Evolutionary conservation across 2,113 vertebrate species (phyloP).

Genomic region (Engraulis encrasicolus): DNA sequence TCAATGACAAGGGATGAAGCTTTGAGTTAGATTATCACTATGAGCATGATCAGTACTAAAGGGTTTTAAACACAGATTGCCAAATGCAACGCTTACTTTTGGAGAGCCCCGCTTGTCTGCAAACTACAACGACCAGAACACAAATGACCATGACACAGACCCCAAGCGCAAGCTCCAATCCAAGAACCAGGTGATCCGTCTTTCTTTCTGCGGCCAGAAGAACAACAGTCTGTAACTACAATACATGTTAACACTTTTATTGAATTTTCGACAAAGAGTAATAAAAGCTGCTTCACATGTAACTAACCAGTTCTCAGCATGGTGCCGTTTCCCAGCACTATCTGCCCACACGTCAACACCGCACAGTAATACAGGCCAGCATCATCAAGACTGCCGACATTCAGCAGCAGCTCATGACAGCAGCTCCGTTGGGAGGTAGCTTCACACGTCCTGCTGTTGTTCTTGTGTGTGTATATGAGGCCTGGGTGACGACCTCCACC

Average conservation of each 20-base stretch:
- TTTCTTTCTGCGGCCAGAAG: not conserved
- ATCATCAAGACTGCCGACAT: not conserved
- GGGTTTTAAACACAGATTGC: not conserved
- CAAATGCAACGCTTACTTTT: not conserved
- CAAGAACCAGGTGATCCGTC: not conserved
- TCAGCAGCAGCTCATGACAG: not conserved
- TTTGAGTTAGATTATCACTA: not conserved
- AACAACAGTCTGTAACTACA: not conserved
- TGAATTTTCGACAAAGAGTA: too few species aligned
- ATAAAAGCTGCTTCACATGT: not conserved
- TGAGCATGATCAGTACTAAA: not conserved
- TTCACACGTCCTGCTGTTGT: not conserved
- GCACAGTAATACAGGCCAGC: not conserved
- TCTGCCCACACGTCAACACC: not conserved
- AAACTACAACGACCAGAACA: not conserved
- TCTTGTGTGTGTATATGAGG: not conserved
- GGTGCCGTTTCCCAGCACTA: not conserved
- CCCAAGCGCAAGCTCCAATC: not conserved
- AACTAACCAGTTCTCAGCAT: not conserved
- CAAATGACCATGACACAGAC: not conserved
- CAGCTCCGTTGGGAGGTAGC: not conserved
- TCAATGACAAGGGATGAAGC: not conserved
- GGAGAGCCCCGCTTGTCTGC: not conserved
- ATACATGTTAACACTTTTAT: too few species aligned
- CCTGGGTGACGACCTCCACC: not conserved